Evolutionary conservation across 2,888 invertebrate species (phyloP).

Genomic region (Lepidocyrtoides sp.): DNA sequence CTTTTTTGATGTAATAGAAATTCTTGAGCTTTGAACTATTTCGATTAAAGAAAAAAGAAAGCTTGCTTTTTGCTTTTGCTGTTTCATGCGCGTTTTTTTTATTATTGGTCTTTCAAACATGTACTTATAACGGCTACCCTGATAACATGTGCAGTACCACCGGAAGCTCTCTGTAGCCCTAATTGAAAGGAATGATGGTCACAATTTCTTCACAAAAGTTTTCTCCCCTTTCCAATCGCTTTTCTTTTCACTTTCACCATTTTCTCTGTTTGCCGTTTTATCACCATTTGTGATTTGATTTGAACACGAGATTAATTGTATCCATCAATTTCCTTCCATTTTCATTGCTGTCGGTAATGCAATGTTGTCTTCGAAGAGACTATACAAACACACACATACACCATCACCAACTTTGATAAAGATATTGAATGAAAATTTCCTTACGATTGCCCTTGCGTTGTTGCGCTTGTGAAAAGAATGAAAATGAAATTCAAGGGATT

Average conservation of each 20-base stretch:
- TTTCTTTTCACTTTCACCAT: constrained; percentile 30
- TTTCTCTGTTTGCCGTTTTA: constrained; percentile 52
- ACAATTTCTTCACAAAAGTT: constrained; percentile 59
- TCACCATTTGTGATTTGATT: constrained; percentile 77
- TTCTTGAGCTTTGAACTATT: constrained; percentile 46
- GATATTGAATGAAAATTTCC: constrained; percentile 19
- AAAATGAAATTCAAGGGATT: neutral
- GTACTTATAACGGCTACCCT: neutral
- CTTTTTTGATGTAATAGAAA: constrained; percentile 22
- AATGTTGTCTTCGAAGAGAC: constrained; percentile 33
- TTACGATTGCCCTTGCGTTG: neutral
- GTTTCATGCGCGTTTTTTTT: constrained; percentile 16
- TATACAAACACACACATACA: too few relatives aligned
- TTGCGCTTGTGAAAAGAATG: neutral
- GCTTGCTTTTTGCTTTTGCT: constrained; percentile 20
- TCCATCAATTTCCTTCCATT: constrained; percentile 72
- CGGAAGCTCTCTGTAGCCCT: constrained; percentile 20
- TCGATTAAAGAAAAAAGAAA: constrained; percentile 8
- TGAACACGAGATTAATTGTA: constrained; percentile 76
- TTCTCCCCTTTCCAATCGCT: constrained; percentile 31
- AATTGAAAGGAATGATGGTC: constrained; percentile 61
- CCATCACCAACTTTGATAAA: constrained; percentile 14
- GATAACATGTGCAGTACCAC: neutral
- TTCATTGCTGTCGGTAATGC: constrained; percentile 51
- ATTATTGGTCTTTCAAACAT: neutral